Base-by-base conservation (phyloP, 92 coral and sea anemone genomes). In the Desmophyllum pertusum region DNA sequence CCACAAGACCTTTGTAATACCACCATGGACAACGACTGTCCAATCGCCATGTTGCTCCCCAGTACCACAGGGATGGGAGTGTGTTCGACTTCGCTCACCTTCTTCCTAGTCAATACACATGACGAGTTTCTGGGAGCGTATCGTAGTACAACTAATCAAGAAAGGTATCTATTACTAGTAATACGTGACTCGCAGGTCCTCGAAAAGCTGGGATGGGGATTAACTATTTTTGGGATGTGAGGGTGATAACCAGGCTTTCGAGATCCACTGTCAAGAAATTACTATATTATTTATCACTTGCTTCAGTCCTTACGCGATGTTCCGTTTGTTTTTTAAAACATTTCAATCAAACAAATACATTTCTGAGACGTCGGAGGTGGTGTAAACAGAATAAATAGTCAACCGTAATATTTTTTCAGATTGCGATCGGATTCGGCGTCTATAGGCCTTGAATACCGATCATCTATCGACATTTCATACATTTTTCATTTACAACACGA, bases 31-130 rank as follows among this genome's bases (percentile, higher is more conserved):
- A 76, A 83, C 69, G 76, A 75, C 64, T 81, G 92, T 19, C 89
- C 94, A 29, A 81, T 94, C 15, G 88, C 98, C 14, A 92, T 94
- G 98, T 81, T 92, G 31, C 88, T 94, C 2, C 95, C 94, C 14
- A 78, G 94, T 36, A 83, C 86, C 41, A 81, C 84, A 18, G 95
- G 98, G 29, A 83, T 71, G 57, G 95, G 98, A 35, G 88, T 88
- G 53, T 94, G 98, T 46, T 87, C 95, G 10, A 78, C 87, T 5
- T 76, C 89, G 33, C 88, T 94, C 23, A 66, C 81, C 41, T 88
- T 45, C 48, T 94, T 88, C 85, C 84, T 94, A 21, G 89, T 89
- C 2, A 79, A 79, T 27, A 64, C 89, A 27, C 85, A 94, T 51
- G 87, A 94, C 66, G 95, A 94, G 76, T 94, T 88, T 78, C 61